A percentile compares a stretch with the other conserved stretches of the same genome.
phyloP scores from a whole-genome alignment of 1,140 invertebrate genomes.

The Sarcophaga peregrina region DNA sequence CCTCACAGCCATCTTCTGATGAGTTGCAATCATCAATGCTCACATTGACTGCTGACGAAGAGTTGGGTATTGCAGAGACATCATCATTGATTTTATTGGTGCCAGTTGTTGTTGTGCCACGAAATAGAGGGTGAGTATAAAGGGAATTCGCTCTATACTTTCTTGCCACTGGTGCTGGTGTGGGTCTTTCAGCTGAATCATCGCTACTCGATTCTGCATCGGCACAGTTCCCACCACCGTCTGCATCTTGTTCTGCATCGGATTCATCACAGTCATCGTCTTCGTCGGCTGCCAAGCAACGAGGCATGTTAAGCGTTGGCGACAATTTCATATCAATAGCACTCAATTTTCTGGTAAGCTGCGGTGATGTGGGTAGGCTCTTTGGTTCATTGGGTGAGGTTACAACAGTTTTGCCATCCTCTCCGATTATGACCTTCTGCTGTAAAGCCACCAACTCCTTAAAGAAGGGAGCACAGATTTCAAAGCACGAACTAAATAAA shows the following conservation, averaged over 20 bases:
- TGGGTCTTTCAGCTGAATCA: conserved; percentile 55
- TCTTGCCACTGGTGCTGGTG: conserved; percentile 53
- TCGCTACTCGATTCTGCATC: conserved; percentile 64
- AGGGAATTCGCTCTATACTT: conserved; percentile 64
- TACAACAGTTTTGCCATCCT: conserved; percentile 22
- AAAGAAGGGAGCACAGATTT: conserved; percentile 74
- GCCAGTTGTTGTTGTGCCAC: conserved; percentile 46
- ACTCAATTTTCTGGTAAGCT: conserved; percentile 62
- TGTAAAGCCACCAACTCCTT: conserved; percentile 60
- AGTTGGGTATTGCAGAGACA: conserved; percentile 46
- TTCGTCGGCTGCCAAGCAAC: conserved; percentile 38
- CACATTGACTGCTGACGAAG: conserved; percentile 47
- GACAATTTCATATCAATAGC: conserved; percentile 57
- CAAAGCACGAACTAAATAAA: conserved; percentile 80
- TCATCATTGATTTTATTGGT: conserved; percentile 46
- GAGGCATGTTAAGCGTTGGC: conserved; percentile 43
- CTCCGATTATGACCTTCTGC: conserved; percentile 10
- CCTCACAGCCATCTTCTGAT: conserved; percentile 53
- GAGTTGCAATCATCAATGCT: conserved; percentile 47
- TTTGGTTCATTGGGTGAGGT: conserved; percentile 63
- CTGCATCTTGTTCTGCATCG: conserved; percentile 55
- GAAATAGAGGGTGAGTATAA: conserved; percentile 55
- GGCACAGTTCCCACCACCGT: conserved; percentile 61
- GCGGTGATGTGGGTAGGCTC: conserved; percentile 68
- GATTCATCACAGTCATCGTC: conserved; percentile 60